These are phyloP conservation scores for Achatina immaculata DNA, from an alignment of 1,140 invertebrate genomes.

Conservation along the genomic window DNA sequence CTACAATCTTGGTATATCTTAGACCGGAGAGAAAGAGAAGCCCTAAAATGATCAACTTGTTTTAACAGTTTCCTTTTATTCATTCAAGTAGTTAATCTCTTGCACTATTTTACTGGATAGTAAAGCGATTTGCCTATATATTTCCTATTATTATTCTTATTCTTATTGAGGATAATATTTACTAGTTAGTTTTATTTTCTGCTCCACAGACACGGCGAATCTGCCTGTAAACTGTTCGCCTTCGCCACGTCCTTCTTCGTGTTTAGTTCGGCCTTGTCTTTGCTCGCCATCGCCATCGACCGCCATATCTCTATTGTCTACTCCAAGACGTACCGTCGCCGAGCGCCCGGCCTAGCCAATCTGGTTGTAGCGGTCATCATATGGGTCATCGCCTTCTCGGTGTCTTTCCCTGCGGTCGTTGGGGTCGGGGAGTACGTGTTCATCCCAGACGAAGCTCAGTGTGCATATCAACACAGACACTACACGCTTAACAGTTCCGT, in stretches of 20 bases:
- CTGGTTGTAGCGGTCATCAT: constrained; percentile 47
- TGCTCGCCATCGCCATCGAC: constrained; percentile 64
- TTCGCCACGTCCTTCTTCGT: constrained; percentile 66
- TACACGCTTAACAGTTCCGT: constrained; percentile 63
- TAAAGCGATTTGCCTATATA: too few species aligned
- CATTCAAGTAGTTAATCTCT: too few species aligned
- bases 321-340: constrained; percentile 55
- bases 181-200: too few species aligned
- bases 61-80: too few species aligned
- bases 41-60: too few species aligned
- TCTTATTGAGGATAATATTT: too few species aligned
- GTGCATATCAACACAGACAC: constrained; percentile 57
- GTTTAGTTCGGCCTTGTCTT: constrained; percentile 55
- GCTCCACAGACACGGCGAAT: constrained; percentile 46
- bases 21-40: too few species aligned
- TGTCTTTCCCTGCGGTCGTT: constrained; percentile 57
- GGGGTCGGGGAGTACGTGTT: constrained; percentile 62
- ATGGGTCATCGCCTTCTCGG: constrained; percentile 30
- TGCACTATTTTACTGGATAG: too few species aligned
- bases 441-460: constrained; percentile 59
- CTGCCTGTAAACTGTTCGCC: constrained; percentile 60
- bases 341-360: constrained; percentile 53
- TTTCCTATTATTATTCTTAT: too few species aligned
- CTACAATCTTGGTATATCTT: too few species aligned
- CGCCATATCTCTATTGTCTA: constrained; percentile 60